Evolutionary conservation across 1,140 invertebrate species (phyloP), one percentile per base, ranked within the genome.

Genomic region (Drosophila rhopaloa): DNA sequence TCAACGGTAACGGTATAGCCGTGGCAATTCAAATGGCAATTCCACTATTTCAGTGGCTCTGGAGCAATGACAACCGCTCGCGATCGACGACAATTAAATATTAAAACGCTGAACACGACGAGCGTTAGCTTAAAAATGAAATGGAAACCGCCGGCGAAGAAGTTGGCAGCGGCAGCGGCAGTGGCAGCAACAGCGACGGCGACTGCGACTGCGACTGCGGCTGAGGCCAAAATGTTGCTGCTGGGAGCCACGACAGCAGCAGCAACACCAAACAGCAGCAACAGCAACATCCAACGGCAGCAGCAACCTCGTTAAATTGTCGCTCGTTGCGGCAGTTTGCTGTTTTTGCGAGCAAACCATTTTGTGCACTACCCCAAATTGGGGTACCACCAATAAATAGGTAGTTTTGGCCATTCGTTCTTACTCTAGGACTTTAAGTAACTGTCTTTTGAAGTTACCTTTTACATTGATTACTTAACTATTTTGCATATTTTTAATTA

Each of bases 111-210:
- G 65, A 79, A 58, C 73, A 75, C 78, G 81, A 50, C 46, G 65
- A 82, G 62, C 89, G 74, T 82, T 89, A 79, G 88, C 81, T 91
- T 91, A 91, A 91, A 91, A 91, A 91, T 89, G 83, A 91, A 91
- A 91, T 84, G 81, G 79, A 91, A 91, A 89, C 81, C 63, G 71
- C 54, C 44, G 46, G 29, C 43, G 35, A 47, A 66, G 44, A 38
- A 29, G 48, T 40, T 40, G 19, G 24, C 50, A 5, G 44, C 10
- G 38, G 43, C 54, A 5, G 44, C 10, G 38, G 43, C 54, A 19
- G 19, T 40, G 19, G 24, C 50, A 43, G 46, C 10, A 9, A 13
- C 61, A 43, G 46, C 24, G 35, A 16, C 66, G n/a, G n/a, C 19
- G 19, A 19, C 24, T 24, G 37, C 24, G 27, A 32, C 71, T 37